Conservation (phyloP, 2,888 invertebrate species). For the Phaonia tiefii region DNA sequence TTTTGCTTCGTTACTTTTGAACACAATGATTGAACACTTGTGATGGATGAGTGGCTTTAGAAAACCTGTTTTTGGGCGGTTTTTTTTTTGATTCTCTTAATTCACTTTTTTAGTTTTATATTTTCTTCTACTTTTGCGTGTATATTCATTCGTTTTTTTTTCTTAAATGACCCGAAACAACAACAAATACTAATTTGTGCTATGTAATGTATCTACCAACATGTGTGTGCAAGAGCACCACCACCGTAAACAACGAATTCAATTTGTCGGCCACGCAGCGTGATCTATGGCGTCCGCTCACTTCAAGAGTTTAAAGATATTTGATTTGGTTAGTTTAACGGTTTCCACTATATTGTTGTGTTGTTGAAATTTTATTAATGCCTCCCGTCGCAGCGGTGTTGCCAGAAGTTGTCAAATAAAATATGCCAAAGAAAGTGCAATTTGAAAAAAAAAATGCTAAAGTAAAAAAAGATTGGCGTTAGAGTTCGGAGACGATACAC, state of each 20-base stretch:
- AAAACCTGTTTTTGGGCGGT: slow-evolving; percentile 14
- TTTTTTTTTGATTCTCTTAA: background rate
- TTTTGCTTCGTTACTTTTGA: background rate
- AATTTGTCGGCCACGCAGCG: slow-evolving; percentile 10
- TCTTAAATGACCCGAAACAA: slow-evolving; percentile 35
- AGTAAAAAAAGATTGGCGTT: no score
- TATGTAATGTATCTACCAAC: slow-evolving; percentile 5
- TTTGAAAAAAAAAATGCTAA: no score
- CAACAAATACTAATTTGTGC: slow-evolving; percentile 1
- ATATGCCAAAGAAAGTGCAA: no score
- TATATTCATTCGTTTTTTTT: background rate
- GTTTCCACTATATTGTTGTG: slow-evolving; percentile 42
- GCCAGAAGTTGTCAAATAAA: no score
- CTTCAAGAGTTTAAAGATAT: slow-evolving; percentile 56
- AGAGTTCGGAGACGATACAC: no score
- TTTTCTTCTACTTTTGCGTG: slow-evolving; percentile 18
- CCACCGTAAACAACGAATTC: background rate
- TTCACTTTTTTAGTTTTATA: slow-evolving; percentile 35
- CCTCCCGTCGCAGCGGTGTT: background rate
- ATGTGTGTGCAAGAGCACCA: background rate
- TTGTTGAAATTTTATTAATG: slow-evolving; percentile 36
- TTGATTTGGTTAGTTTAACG: slow-evolving; percentile 53
- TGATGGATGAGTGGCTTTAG: slow-evolving; percentile 3
- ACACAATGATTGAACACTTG: background rate
- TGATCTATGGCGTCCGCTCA: slow-evolving; percentile 38